A percentile compares a stretch with the other conserved stretches of the same genome.
phyloP scores from a whole-genome alignment of 2,888 invertebrate species.

The Euplexia lucipara region DNA sequence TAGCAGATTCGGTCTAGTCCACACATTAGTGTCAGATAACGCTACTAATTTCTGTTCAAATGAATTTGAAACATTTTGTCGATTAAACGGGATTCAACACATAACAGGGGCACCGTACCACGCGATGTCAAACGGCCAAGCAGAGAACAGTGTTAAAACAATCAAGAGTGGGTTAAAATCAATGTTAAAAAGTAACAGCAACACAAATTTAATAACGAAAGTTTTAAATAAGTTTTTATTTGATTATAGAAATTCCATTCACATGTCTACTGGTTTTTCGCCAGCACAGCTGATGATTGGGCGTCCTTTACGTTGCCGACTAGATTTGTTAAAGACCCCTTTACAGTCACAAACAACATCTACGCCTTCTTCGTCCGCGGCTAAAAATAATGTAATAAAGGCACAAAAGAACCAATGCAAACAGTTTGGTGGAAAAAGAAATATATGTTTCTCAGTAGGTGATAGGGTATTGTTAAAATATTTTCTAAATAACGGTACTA shows the following conservation, averaged over 20 bases:
- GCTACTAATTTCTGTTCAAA: background rate
- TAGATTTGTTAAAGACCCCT: background rate
- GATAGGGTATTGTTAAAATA: background rate
- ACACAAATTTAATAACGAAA: background rate
- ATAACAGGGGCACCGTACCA: background rate
- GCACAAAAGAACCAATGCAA: background rate
- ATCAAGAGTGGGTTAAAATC: background rate
- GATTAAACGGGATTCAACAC: background rate
- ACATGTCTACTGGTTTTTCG: background rate
- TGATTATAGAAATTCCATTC: background rate
- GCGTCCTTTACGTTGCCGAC: background rate
- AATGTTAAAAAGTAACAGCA: background rate
- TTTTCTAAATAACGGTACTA: background rate
- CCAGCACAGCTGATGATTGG: background rate
- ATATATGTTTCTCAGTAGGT: background rate
- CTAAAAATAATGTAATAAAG: background rate
- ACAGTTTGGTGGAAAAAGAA: background rate
- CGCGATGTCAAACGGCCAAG: background rate
- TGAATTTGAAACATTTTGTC: background rate
- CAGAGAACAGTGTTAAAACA: conserved; percentile 1
- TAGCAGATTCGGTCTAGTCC: background rate
- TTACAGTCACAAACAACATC: no score
- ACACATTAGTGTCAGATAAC: background rate
- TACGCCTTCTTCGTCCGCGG: background rate
- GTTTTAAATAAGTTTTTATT: background rate